phyloP scores from a whole-genome alignment of 2,797 vertebrate genomes.

The Sebastes reedi region DNA sequence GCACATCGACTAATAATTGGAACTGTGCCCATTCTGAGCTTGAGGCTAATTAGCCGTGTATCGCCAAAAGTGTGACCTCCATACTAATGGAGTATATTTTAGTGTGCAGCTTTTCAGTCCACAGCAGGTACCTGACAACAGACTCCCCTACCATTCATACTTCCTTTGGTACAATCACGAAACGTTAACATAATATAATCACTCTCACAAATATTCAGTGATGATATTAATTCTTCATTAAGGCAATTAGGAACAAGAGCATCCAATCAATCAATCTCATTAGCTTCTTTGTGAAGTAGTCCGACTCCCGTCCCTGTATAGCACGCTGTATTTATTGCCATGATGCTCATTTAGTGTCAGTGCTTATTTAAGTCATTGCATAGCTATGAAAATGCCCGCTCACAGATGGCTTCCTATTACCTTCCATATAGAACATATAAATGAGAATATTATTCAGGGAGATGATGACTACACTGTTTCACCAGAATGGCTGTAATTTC shows the following conservation, averaged over 20 bases:
- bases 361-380: constrained; percentile 48
- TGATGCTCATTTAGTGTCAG: constrained; percentile 43
- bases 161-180: constrained; percentile 29
- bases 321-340: constrained; percentile 44
- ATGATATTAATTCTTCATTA: constrained; percentile 69
- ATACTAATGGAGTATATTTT: constrained; percentile 55
- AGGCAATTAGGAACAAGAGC: constrained; percentile 54
- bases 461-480: constrained; percentile 42
- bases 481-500: constrained; percentile 33
- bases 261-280: constrained; percentile 67
- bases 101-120: constrained; percentile 19
- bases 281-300: constrained; percentile 52
- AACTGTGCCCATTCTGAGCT: constrained; percentile 58
- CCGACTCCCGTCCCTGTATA: constrained; percentile 8
- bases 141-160: constrained; percentile 1
- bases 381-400: constrained; percentile 23
- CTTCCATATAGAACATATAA: constrained; percentile 39
- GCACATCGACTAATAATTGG: constrained; percentile 70
- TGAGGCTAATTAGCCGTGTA: constrained; percentile 65
- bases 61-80: constrained; percentile 66
- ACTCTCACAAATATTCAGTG: constrained; percentile 55
- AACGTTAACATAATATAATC: constrained; percentile 53
- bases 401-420: constrained; percentile 52
- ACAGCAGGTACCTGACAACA: constrained; percentile 44
- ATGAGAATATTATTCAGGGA: constrained; percentile 52